These are phyloP conservation scores for Gari tellinella DNA, from an alignment of 2,888 invertebrate genomes.

Conservation along the genomic window DNA sequence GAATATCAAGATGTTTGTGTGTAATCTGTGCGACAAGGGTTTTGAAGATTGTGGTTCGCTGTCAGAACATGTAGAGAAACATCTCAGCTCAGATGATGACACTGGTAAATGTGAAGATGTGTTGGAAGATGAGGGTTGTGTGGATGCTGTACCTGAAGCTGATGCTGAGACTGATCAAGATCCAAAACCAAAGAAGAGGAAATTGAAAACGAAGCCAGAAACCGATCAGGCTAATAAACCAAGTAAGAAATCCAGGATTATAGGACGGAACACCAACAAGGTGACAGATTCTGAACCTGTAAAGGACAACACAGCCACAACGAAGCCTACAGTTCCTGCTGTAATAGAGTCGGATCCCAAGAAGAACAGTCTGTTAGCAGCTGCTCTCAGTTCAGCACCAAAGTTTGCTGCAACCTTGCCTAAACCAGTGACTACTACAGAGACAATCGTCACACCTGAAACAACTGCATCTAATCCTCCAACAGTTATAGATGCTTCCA, in stretches of 20 bases:
- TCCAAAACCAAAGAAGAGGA: neutral
- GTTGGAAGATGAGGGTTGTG: neutral
- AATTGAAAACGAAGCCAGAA: neutral
- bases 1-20: constrained; percentile 21
- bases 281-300: neutral
- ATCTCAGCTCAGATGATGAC: constrained; percentile 20
- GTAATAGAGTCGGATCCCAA: neutral
- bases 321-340: neutral
- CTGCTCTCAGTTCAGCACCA: constrained; percentile 10
- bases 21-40: constrained; percentile 37
- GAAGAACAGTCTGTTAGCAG: constrained; percentile 9
- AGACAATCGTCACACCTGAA: neutral
- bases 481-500: too few relatives aligned
- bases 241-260: neutral
- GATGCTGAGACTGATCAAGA: neutral
- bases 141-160: neutral
- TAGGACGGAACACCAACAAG: neutral
- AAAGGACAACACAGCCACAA: neutral
- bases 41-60: constrained; percentile 22
- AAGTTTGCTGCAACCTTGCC: neutral
- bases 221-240: neutral
- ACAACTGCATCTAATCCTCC: neutral
- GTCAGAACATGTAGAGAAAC: constrained; percentile 40
- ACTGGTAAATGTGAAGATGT: neutral
- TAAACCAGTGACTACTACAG: neutral